Percentiles rank a stretch among this genome's conserved stretches.
These are phyloP conservation scores for Perdita meconis DNA, from an alignment of 2,888 invertebrate genomes.

Conservation along the genomic window DNA sequence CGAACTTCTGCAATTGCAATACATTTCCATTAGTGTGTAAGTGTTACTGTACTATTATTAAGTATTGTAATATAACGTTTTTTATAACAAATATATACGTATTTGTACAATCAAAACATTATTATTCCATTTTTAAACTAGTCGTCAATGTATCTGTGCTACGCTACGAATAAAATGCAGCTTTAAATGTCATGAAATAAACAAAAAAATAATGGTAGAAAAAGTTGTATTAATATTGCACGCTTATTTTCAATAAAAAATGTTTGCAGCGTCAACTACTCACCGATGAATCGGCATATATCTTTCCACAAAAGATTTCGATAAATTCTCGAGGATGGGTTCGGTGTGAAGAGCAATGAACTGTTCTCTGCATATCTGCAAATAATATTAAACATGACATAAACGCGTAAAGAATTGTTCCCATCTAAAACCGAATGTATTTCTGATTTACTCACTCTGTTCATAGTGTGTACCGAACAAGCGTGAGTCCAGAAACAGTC, in stretches of 20 bases:
- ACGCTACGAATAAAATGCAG: no score
- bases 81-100: background rate
- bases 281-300: conserved; percentile 82
- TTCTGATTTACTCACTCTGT: conserved; percentile 88
- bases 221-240: background rate
- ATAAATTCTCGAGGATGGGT: conserved; percentile 95
- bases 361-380: conserved; percentile 97
- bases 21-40: conserved; percentile 1
- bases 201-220: background rate
- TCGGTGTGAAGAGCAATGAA: conserved; percentile 98
- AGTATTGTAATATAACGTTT: background rate
- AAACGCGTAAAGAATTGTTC: background rate
- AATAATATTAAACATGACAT: conserved; percentile 64
- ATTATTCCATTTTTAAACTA: no score
- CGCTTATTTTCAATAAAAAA: background rate
- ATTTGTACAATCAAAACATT: no score
- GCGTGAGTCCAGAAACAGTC: conserved; percentile 99
- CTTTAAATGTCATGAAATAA: no score
- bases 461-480: conserved; percentile 93
- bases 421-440: background rate
- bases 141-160: no score
- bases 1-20: conserved; percentile 81
- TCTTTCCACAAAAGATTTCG: conserved; percentile 89
- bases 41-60: background rate
- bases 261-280: conserved; percentile 17